phyloP scores from a whole-genome alignment of 2,797 vertebrate genomes.

The Alouatta caraya region DNA sequence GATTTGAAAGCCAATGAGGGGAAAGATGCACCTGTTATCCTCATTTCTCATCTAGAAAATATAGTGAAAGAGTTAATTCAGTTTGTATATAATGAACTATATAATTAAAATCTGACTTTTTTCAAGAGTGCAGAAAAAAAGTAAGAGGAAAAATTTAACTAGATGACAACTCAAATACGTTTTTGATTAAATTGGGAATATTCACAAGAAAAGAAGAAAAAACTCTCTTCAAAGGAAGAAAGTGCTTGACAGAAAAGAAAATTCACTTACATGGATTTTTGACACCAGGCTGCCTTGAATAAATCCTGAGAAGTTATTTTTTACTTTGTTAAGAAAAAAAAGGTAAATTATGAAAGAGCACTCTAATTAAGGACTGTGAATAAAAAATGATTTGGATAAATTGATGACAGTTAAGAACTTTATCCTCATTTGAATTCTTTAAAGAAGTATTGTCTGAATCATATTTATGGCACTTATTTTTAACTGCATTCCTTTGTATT shows the following conservation, averaged over 20 bases:
- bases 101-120: neutral
- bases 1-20: neutral
- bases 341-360: neutral
- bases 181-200: constrained; percentile 42
- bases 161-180: neutral
- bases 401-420: neutral
- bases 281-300: neutral
- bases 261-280: constrained; percentile 32
- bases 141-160: neutral
- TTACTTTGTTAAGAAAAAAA: constrained; percentile 33
- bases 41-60: neutral
- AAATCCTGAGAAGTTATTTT: neutral
- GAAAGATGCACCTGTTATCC: accelerated
- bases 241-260: neutral
- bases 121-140: neutral
- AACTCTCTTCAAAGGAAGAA: neutral
- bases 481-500: neutral
- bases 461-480: constrained; percentile 21
- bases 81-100: neutral
- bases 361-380: constrained; percentile 37
- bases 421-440: constrained; percentile 13
- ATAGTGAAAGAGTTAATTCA: neutral
- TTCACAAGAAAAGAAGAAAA: neutral
- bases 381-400: neutral
- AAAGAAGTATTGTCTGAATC: constrained; percentile 1